A percentile compares a stretch with the other conserved stretches of the same genome.
phyloP scores from a whole-genome alignment of 2,797 vertebrate genomes.

The Protonibea diacanthus region DNA sequence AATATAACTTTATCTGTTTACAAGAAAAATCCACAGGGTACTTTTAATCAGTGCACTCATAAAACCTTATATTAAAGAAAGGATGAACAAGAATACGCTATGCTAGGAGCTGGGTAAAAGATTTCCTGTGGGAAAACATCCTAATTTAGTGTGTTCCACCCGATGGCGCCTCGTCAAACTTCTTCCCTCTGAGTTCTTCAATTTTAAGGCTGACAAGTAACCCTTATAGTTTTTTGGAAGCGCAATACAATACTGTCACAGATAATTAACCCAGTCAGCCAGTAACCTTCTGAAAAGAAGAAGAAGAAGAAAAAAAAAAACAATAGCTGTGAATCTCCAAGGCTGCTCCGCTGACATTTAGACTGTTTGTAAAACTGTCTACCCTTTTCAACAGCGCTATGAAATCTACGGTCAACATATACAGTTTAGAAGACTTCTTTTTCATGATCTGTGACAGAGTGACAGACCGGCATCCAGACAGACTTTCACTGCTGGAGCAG shows the following conservation, averaged over 20 bases:
- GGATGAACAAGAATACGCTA: neutral
- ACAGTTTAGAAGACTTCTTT: constrained; percentile 28
- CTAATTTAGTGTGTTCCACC: constrained; percentile 18
- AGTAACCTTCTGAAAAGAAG: constrained; percentile 61
- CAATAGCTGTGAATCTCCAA: constrained; percentile 46
- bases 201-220: constrained; percentile 56
- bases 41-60: neutral
- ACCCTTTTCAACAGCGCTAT: constrained; percentile 44
- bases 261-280: constrained; percentile 74
- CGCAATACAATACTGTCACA: constrained; percentile 67
- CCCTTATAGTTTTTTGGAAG: constrained; percentile 49
- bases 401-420: constrained; percentile 30
- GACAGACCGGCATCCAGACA: neutral
- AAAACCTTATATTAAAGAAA: too few species aligned
- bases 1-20: neutral
- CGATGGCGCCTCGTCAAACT: neutral
- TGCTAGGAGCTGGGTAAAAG: neutral
- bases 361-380: constrained; percentile 62
- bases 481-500: constrained; percentile 36
- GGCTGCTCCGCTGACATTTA: constrained; percentile 69
- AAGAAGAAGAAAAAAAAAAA: constrained; percentile 32
- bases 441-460: constrained; percentile 36
- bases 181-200: constrained; percentile 37
- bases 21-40: neutral
- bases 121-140: constrained; percentile 17